These are phyloP conservation scores for Conger conger DNA, from an alignment of 2,113 vertebrate species.

Conservation along the genomic window DNA sequence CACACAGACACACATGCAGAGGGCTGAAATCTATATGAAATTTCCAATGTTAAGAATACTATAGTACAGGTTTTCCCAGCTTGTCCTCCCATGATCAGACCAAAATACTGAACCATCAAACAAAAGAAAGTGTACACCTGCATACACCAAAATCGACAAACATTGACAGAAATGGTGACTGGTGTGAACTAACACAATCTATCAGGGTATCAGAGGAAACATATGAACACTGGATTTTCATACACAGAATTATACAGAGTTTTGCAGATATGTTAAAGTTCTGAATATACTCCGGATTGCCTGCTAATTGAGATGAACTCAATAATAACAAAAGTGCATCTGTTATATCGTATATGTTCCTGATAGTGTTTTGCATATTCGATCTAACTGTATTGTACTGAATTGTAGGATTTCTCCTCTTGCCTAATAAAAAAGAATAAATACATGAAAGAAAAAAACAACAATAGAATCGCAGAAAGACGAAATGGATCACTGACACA, in stretches of 20 bases:
- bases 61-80: conserved; percentile 12
- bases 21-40: conserved; percentile 12
- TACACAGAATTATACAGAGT: neutral
- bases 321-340: conserved; percentile 12
- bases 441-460: neutral
- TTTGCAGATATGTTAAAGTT: conserved; percentile 24
- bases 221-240: neutral
- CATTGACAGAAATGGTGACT: neutral
- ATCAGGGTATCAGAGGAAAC: neutral
- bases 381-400: neutral
- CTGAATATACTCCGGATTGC: conserved; percentile 10
- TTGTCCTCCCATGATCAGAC: neutral
- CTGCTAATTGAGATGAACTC: conserved; percentile 26
- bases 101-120: neutral
- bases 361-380: neutral
- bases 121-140: neutral
- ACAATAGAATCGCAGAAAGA: neutral
- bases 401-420: conserved; percentile 10
- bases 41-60: conserved; percentile 25
- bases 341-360: neutral
- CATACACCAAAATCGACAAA: neutral
- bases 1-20: conserved; percentile 10
- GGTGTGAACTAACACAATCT: neutral
- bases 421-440: conserved; percentile 5
- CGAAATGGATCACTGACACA: neutral